A percentile compares a stretch with the other conserved stretches of the same genome.
These are phyloP conservation scores for Emmelina monodactyla DNA, from an alignment of 2,888 invertebrate genomes.

Conservation along the genomic window DNA sequence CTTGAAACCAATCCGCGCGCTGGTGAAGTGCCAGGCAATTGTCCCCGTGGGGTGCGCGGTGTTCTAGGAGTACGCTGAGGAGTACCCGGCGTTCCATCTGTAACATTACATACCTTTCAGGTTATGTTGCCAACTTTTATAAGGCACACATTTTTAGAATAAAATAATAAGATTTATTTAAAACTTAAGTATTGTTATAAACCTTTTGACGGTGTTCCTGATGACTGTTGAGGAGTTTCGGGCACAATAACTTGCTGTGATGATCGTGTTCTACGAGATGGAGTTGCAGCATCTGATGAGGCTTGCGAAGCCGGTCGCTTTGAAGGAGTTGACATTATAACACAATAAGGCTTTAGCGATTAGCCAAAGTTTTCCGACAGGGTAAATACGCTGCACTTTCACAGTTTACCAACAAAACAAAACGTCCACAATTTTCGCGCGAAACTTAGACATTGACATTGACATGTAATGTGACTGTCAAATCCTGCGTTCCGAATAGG, in stretches of 20 bases:
- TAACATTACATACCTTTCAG: constrained; percentile 12
- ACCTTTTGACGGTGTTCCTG: constrained; percentile 51
- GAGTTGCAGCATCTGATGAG: constrained; percentile 54
- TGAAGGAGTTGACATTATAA: constrained; percentile 49
- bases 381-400: no score
- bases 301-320: constrained; percentile 51
- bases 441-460: constrained; percentile 4
- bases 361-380: no score
- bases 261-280: constrained; percentile 45
- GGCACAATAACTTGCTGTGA: constrained; percentile 57
- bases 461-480: neutral
- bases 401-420: constrained; percentile 1
- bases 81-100: constrained; percentile 24
- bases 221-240: constrained; percentile 54
- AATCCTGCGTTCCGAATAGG: no score
- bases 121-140: no score
- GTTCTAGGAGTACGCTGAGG: constrained; percentile 28
- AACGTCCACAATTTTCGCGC: constrained; percentile 10
- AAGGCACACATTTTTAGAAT: no score
- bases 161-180: neutral
- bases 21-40: constrained; percentile 43
- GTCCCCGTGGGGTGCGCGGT: constrained; percentile 31
- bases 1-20: constrained; percentile 45
- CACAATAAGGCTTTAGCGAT: no score
- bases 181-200: no score